Evolutionary conservation across 2,113 vertebrate species (phyloP).

Genomic region (Halcyon senegalensis): DNA sequence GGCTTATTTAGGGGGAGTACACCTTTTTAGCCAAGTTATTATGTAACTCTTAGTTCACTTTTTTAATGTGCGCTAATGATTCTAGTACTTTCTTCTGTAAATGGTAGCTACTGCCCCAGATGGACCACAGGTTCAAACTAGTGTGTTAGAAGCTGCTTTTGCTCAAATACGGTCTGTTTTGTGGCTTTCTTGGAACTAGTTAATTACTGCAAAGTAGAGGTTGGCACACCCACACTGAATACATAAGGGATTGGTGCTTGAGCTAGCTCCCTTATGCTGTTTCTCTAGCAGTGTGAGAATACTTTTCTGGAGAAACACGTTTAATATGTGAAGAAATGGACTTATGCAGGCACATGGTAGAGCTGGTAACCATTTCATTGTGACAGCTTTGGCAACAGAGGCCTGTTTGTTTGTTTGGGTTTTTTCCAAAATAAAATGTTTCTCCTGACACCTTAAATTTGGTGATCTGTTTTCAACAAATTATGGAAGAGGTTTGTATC

Average conservation of each 20-base stretch:
- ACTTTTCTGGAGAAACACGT: neutral
- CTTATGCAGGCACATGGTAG: neutral
- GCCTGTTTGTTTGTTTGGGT: neutral
- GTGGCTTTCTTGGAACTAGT: neutral
- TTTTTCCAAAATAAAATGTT: neutral
- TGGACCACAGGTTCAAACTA: too few relatives aligned
- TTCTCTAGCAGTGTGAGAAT: neutral
- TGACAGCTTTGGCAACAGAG: neutral
- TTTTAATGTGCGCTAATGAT: neutral
- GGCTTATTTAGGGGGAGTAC: neutral
- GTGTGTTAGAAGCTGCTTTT: neutral
- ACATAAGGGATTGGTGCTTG: neutral
- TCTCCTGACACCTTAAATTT: neutral
- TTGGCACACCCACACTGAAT: neutral
- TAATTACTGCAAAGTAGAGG: neutral
- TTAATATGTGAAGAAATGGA: neutral
- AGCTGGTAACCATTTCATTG: neutral
- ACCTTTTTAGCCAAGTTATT: neutral
- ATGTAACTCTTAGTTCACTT: neutral
- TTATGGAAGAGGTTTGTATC: neutral
- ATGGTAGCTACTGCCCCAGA: neutral
- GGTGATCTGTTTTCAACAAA: neutral
- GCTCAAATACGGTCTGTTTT: neutral
- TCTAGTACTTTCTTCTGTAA: neutral
- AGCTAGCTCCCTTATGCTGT: neutral